Evolutionary conservation across 2,113 vertebrate genomes (phyloP).

Genomic region (Chunga burmeisteri): DNA sequence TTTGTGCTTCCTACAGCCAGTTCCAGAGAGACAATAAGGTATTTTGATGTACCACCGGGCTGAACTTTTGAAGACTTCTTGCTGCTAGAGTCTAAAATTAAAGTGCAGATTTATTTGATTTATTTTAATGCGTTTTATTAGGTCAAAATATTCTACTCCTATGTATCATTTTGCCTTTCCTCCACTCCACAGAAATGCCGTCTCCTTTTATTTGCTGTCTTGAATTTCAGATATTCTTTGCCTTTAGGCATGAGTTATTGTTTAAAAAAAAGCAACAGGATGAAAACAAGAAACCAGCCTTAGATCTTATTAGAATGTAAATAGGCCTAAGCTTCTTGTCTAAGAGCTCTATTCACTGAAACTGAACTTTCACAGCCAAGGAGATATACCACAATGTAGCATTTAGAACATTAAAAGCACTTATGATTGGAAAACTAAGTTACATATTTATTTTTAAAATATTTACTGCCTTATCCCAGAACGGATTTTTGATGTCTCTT

Average conservation of each 20-base stretch:
- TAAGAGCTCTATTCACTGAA: not conserved
- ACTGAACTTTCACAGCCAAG: not conserved
- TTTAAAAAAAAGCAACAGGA: not conserved
- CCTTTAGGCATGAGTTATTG: not conserved
- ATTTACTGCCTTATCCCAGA: not conserved
- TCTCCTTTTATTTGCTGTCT: not conserved
- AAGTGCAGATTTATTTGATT: not conserved
- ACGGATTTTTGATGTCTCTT: not conserved
- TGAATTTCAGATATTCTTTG: not conserved
- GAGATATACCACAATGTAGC: not conserved
- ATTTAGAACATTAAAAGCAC: not conserved
- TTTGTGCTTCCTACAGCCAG: not conserved
- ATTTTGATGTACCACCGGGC: not conserved
- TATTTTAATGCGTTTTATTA: not conserved
- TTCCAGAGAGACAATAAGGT: not conserved
- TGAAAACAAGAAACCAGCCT: not conserved
- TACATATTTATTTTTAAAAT: not conserved
- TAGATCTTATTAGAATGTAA: not conserved
- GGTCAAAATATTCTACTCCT: not conserved
- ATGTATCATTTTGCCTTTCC: not conserved
- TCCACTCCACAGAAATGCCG: not conserved
- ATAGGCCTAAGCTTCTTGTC: not conserved
- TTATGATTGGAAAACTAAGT: not conserved
- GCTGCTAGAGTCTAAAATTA: not conserved
- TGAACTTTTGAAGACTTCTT: not conserved